A percentile compares a stretch with the other conserved stretches of the same genome.
Conservation (phyloP, 2,888 invertebrate species). For the Aricia artaxerxes region DNA sequence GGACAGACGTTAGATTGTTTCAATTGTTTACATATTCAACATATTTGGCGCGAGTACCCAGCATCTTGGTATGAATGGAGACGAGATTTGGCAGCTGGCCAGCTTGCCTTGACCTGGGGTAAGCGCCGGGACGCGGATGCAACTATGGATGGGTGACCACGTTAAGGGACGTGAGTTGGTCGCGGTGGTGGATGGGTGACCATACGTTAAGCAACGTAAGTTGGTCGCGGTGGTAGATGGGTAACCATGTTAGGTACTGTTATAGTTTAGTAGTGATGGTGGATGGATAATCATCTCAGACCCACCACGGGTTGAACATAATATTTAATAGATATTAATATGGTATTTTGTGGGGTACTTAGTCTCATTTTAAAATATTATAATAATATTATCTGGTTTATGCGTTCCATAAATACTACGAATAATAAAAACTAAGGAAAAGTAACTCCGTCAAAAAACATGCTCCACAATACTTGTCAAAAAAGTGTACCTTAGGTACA, state of each 20-base stretch:
- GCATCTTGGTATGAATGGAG: constrained; percentile 19
- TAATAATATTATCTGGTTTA: no score
- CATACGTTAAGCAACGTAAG: neutral
- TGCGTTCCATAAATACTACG: no score
- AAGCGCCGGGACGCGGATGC: neutral
- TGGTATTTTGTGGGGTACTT: no score
- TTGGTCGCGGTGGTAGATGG: neutral
- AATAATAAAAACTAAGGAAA: no score
- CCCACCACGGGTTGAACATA: no score
- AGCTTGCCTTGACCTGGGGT: constrained; percentile 29
- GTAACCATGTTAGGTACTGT: neutral
- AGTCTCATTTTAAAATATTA: no score
- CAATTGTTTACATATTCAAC: neutral
- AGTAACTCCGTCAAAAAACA: no score
- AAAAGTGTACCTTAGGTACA: no score
- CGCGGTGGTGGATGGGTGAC: neutral
- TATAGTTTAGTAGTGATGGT: neutral
- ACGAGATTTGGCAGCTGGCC: constrained; percentile 37
- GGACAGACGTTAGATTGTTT: neutral
- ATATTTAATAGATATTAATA: no score
- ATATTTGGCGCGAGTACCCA: neutral
- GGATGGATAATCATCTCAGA: neutral
- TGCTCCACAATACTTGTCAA: no score
- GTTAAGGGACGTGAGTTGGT: neutral
- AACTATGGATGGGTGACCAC: neutral